A percentile compares a stretch with the other conserved stretches of the same genome.
phyloP scores from a whole-genome alignment of 2,797 vertebrate species.

The Ispidina picta region DNA sequence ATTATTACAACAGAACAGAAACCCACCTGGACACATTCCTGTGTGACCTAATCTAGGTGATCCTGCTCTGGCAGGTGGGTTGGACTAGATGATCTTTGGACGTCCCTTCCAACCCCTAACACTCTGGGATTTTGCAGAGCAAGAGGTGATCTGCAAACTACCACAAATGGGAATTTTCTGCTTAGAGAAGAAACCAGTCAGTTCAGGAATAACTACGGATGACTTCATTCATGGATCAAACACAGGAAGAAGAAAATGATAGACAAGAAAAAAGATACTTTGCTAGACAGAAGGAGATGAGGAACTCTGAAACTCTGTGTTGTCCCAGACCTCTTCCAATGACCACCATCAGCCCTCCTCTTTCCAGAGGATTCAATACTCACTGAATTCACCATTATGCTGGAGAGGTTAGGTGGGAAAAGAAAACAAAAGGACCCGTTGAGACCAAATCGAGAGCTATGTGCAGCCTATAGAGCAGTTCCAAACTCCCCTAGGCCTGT shows the following conservation, averaged over 20 bases:
- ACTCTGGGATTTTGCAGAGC: background rate
- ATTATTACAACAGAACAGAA: background rate
- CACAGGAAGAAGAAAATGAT: background rate
- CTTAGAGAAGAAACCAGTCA: background rate
- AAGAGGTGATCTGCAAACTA: background rate
- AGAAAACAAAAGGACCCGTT: background rate
- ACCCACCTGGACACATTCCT: no score
- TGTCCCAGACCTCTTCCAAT: background rate
- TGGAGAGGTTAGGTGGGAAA: background rate
- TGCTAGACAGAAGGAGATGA: background rate
- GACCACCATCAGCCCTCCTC: background rate
- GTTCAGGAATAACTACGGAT: background rate
- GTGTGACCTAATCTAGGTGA: no score
- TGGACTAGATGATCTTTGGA: no score
- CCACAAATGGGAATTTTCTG: background rate
- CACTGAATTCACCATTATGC: background rate
- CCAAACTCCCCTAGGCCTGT: background rate
- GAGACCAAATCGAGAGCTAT: background rate
- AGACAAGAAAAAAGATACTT: background rate
- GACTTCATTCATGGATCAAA: background rate
- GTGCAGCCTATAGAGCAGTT: background rate
- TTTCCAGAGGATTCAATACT: background rate
- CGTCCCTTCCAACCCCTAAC: no score
- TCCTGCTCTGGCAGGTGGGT: no score
- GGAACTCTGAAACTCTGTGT: background rate